A percentile compares a stretch with the other conserved stretches of the same genome.
phyloP scores from a whole-genome alignment of 1,140 invertebrate genomes.

The Lasioglossum baleicum region DNA sequence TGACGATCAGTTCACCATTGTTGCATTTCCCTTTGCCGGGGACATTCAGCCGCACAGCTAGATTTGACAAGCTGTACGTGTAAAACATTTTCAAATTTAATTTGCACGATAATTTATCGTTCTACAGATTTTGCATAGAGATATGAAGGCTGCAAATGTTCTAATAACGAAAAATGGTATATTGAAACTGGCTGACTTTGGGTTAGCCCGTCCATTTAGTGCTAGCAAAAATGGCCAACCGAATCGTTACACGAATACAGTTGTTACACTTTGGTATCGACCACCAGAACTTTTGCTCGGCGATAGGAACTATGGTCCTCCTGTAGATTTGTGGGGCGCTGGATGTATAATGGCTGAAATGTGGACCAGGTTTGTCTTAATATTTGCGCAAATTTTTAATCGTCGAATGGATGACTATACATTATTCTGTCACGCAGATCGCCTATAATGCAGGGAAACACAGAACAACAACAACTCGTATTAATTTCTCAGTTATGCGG shows the following conservation, averaged over 20 bases:
- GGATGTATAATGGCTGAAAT: conserved; percentile 99
- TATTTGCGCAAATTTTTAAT: background rate
- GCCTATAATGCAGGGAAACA: conserved; percentile 94
- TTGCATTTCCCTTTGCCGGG: too few species aligned
- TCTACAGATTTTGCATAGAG: conserved; percentile 90
- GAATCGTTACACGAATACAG: conserved; percentile 97
- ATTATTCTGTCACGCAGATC: conserved; percentile 73
- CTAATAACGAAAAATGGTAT: conserved; percentile 98
- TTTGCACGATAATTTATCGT: background rate
- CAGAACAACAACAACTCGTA: conserved; percentile 97
- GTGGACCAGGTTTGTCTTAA: conserved; percentile 92
- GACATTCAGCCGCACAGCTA: too few species aligned
- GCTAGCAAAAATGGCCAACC: conserved; percentile 91
- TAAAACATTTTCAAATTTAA: background rate
- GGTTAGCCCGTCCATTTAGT: conserved; percentile 94
- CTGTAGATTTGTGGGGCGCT: conserved; percentile 99
- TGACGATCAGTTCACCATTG: too few species aligned
- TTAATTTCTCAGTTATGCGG: conserved; percentile 98
- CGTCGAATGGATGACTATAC: background rate
- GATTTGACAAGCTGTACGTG: too few species aligned
- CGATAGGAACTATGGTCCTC: conserved; percentile 96
- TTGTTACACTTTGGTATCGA: conserved; percentile 98
- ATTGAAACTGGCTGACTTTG: conserved; percentile 96
- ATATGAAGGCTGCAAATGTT: conserved; percentile 99
- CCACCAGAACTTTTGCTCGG: conserved; percentile 94